These are phyloP conservation scores for Callipepla squamata DNA, from an alignment of 2,113 vertebrate genomes.

Conservation along the genomic window DNA sequence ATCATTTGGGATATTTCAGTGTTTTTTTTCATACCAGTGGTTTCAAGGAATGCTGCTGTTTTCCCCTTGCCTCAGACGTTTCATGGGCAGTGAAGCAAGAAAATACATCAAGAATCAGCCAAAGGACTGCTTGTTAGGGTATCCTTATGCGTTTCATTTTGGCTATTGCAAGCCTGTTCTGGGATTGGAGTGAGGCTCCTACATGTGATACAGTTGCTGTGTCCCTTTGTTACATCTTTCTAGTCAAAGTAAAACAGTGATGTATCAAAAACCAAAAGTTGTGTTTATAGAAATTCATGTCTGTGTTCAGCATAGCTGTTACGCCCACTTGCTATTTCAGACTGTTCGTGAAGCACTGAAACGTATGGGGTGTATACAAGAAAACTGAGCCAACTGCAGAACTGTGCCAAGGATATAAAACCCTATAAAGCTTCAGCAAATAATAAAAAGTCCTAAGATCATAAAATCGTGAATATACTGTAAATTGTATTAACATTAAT, in stretches of 20 bases:
- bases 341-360: conserved; percentile 1
- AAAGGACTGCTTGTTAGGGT: conserved; percentile 73
- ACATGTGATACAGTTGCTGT: background rate
- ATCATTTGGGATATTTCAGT: conserved; percentile 77
- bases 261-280: background rate
- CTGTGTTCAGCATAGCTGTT: background rate
- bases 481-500: background rate
- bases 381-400: background rate
- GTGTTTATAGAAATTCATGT: background rate
- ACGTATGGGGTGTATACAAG: background rate
- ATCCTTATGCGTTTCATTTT: background rate
- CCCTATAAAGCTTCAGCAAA: background rate
- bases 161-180: conserved; percentile 47
- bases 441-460: background rate
- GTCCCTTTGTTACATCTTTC: conserved; percentile 6
- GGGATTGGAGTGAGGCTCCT: background rate
- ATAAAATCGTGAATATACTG: background rate
- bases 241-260: background rate
- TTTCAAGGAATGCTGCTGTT: conserved; percentile 88
- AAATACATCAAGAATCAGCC: conserved; percentile 78
- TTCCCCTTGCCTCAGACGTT: conserved; percentile 73
- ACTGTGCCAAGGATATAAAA: background rate
- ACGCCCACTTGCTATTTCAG: background rate
- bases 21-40: conserved; percentile 80
- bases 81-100: conserved; percentile 84